Conservation (phyloP, 2,113 vertebrate genomes). For the Cromileptes altivelis region DNA sequence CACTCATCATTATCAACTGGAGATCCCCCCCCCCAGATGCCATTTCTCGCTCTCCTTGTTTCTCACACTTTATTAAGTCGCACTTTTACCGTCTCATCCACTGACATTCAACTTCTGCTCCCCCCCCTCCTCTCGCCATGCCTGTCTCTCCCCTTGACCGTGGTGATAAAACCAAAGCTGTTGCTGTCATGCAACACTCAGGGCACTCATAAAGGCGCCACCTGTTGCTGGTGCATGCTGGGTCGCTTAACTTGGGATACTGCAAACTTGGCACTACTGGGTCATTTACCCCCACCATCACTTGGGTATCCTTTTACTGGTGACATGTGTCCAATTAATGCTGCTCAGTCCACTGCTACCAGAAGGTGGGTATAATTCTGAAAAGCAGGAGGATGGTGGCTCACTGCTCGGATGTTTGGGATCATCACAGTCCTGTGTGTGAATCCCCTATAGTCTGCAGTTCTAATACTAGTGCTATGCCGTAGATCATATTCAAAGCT, state of each 20-base stretch:
- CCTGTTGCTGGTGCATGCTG: slow-evolving; percentile 77
- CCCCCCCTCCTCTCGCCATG: not conserved
- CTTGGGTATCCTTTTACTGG: slow-evolving; percentile 53
- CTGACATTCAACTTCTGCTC: slow-evolving; percentile 33
- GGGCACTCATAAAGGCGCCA: slow-evolving; percentile 65
- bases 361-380: slow-evolving; percentile 19
- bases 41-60: not conserved
- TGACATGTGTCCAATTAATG: slow-evolving; percentile 63
- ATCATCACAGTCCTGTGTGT: slow-evolving; percentile 22
- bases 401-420: slow-evolving; percentile 5
- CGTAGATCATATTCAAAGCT: not conserved
- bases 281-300: slow-evolving; percentile 45
- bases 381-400: slow-evolving; percentile 23
- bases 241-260: slow-evolving; percentile 71
- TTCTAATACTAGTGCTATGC: not conserved
- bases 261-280: slow-evolving; percentile 67
- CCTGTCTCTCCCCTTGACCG: slow-evolving; percentile 30
- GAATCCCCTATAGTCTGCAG: not conserved
- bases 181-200: slow-evolving; percentile 60
- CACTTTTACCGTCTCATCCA: slow-evolving; percentile 1
- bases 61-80: not conserved
- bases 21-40: too few species aligned
- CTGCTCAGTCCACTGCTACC: slow-evolving; percentile 50
- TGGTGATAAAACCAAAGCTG: slow-evolving; percentile 57
- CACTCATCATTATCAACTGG: not conserved